Conservation (phyloP, 2,888 invertebrate species). For the Octodonta nipae region DNA sequence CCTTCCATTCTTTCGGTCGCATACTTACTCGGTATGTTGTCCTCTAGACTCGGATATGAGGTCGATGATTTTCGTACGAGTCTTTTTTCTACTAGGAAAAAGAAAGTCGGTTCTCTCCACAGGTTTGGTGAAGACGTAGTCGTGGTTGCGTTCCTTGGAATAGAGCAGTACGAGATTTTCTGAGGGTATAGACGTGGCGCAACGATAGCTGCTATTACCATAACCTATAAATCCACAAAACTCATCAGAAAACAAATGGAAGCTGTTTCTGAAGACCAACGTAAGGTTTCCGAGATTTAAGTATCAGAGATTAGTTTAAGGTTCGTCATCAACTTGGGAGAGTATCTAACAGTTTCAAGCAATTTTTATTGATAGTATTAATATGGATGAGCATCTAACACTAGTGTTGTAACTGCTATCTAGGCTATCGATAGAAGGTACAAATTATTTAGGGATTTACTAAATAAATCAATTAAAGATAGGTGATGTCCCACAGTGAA, state of each 20-base stretch:
- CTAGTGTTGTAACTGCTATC: too few species aligned
- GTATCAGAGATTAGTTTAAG: background rate
- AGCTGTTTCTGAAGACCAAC: too few species aligned
- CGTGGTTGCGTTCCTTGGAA: constrained; percentile 15
- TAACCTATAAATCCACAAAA: constrained; percentile 10
- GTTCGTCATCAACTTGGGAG: background rate
- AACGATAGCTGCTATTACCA: constrained; percentile 10
- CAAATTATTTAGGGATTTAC: too few species aligned
- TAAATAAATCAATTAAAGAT: too few species aligned
- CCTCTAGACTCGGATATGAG: constrained; percentile 14
- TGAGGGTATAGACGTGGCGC: constrained; percentile 12
- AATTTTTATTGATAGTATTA: too few species aligned
- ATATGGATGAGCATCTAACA: too few species aligned
- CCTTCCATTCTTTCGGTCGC: background rate
- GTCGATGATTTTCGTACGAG: constrained; percentile 12
- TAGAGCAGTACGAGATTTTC: constrained; percentile 17
- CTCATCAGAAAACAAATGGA: background rate
- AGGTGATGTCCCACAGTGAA: too few species aligned
- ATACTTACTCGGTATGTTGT: constrained; percentile 13
- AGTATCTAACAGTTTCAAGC: too few species aligned
- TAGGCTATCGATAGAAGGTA: too few species aligned
- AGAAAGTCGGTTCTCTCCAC: constrained; percentile 18
- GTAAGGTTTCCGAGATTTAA: background rate
- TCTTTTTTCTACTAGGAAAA: constrained; percentile 19
- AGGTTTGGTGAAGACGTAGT: constrained; percentile 12